Evolutionary conservation across 2,888 invertebrate genomes (phyloP).

Genomic region (Chesias legatella): DNA sequence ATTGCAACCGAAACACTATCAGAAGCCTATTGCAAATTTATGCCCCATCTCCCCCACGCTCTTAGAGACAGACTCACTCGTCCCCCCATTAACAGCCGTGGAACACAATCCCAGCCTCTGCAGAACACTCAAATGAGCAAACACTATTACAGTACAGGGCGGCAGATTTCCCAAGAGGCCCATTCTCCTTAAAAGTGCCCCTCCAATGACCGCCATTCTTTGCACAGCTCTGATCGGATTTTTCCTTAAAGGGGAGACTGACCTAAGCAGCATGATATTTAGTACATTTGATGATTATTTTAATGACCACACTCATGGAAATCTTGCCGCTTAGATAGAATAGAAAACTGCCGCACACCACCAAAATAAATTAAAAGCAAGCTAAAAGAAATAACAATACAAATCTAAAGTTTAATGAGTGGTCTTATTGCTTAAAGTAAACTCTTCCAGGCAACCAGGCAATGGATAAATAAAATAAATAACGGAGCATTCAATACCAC

Average conservation of each 20-base stretch:
- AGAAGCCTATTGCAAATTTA: conserved; percentile 13
- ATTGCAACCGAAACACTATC: too few species aligned
- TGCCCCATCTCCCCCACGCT: conserved; percentile 4
- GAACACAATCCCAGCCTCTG: conserved; percentile 21
- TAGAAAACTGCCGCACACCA: too few species aligned
- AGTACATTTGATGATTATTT: too few species aligned
- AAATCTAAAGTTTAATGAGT: too few species aligned
- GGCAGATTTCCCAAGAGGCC: conserved; percentile 72
- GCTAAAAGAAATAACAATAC: too few species aligned
- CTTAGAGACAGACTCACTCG: conserved; percentile 13
- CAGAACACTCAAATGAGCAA: conserved; percentile 75
- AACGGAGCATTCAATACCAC: too few species aligned
- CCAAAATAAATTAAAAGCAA: too few species aligned
- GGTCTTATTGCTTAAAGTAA: too few species aligned
- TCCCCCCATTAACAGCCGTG: conserved; percentile 10
- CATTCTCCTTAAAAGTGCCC: conserved; percentile 71
- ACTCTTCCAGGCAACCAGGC: too few species aligned
- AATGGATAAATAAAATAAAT: too few species aligned
- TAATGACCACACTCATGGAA: too few species aligned
- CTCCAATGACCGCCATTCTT: conserved; percentile 61
- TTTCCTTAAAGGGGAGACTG: conserved; percentile 31
- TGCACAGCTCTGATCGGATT: conserved; percentile 40
- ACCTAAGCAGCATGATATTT: conserved; percentile 3
- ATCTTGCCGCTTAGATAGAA: too few species aligned
- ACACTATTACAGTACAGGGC: conserved; percentile 73